Evolutionary conservation across 2,113 vertebrate species (phyloP), one percentile per base, ranked within the genome.

Genomic region (Galbula dea): DNA sequence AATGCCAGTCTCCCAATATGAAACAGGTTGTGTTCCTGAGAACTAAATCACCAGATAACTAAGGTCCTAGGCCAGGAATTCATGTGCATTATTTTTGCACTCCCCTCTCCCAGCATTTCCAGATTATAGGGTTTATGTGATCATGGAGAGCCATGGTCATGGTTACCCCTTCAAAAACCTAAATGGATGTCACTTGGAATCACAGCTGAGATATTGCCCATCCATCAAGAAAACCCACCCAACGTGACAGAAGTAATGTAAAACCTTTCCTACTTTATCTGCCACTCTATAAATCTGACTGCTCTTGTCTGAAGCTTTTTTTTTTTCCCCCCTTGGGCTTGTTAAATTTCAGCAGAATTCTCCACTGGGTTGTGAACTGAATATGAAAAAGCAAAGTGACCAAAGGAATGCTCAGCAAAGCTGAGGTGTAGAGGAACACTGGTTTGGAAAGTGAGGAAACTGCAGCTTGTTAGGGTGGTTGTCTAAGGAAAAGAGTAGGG

Each of bases 291-390:
- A 96, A 85, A 94, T 96, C 93, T 95, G 96, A 96, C 96, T 96
- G 89, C 83, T 92, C 69, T 96, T 93, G 76, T 94, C 84, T 96
- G 86, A 97, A 92, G 96, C 92, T 86, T 94, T 97, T 95, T 94
- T 91, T 86, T 94, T 97, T 95, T 94, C 94, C 93, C 74, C 95
- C 93, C 74, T 48, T 77, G 69, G 89, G 81, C 73, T 96, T 95
- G 89, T 92, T 96, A 95, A 93, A 96, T 97, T 97, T 96, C 91
- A 94, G 63, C 41, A 94, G 93, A 97, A 88, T 96, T 96, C 83
- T 84, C 90, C 92, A 92, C 94, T 79, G 66, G 90, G 51, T 92
- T 94, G 83, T 90, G 96, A 95, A 90, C 81, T 75, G 96, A 97
- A 93, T 94, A 88, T 65, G 89, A 92, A 95, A 94, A 90, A 75